phyloP scores from a whole-genome alignment of 2,113 vertebrate genomes.

The Xerus inauris region DNA sequence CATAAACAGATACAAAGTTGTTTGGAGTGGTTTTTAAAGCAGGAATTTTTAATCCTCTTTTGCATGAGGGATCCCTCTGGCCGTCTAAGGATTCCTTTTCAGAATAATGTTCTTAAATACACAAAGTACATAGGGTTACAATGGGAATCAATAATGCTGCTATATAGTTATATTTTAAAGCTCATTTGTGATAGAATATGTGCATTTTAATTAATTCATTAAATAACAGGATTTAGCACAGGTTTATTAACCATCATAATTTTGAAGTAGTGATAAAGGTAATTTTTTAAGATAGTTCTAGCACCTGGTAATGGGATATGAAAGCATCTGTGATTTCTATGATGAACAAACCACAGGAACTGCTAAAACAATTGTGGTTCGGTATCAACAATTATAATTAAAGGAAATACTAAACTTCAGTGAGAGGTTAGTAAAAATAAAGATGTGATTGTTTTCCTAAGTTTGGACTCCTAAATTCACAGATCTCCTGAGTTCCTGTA shows the following conservation, averaged over 20 bases:
- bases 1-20: background rate
- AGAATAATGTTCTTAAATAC: background rate
- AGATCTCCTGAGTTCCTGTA: background rate
- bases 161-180: background rate
- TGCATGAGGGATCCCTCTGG: background rate
- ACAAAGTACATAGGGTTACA: background rate
- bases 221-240: background rate
- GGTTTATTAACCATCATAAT: background rate
- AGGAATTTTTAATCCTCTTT: background rate
- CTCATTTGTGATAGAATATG: background rate
- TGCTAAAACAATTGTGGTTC: background rate
- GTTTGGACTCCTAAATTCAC: background rate
- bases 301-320: background rate
- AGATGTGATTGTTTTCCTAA: background rate
- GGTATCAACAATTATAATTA: background rate
- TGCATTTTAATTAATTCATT: background rate
- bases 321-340: constrained; percentile 10
- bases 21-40: background rate
- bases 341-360: background rate
- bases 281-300: background rate
- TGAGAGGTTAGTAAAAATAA: background rate
- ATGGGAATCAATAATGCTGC: background rate
- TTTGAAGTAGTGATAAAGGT: background rate
- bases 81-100: background rate
- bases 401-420: background rate